Conservation (phyloP, 2,888 invertebrate genomes). For the Isotomurus palustris region DNA sequence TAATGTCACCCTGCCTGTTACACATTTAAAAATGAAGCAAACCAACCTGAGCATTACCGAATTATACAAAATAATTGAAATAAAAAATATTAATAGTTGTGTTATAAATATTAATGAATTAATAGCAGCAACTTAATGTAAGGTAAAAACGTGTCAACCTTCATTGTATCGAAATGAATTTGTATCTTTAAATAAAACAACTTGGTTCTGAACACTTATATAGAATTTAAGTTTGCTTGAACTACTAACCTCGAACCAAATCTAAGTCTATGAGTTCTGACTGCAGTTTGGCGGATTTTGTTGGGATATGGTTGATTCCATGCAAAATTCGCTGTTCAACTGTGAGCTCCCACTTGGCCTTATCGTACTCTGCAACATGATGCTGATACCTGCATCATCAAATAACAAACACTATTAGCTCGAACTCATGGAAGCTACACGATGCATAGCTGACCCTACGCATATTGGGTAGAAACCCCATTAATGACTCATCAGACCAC, state of each 20-base stretch:
- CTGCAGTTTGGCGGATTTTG: slow-evolving; percentile 73
- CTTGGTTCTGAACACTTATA: too few relatives aligned
- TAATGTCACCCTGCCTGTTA: too few relatives aligned
- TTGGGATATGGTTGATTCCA: slow-evolving; percentile 74
- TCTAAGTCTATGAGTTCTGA: slow-evolving; percentile 94
- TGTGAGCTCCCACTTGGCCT: slow-evolving; percentile 94
- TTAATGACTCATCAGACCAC: background rate
- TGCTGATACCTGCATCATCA: slow-evolving; percentile 73
- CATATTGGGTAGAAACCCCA: background rate
- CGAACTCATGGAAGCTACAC: background rate
- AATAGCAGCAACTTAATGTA: too few relatives aligned
- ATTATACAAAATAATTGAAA: too few relatives aligned
- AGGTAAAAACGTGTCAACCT: too few relatives aligned
- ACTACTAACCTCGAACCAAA: slow-evolving; percentile 74
- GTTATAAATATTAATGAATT: too few relatives aligned
- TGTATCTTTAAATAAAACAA: too few relatives aligned
- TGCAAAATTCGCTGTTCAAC: slow-evolving; percentile 85
- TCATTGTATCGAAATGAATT: too few relatives aligned
- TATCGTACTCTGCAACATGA: slow-evolving; percentile 94
- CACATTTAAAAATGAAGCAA: too few relatives aligned
- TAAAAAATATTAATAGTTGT: too few relatives aligned
- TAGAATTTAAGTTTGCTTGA: too few relatives aligned
- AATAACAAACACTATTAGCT: background rate
- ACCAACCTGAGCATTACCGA: too few relatives aligned
- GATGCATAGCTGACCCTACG: background rate